Base-by-base conservation (phyloP, 2,888 invertebrate species). In the Arrhopalites spinosus region DNA sequence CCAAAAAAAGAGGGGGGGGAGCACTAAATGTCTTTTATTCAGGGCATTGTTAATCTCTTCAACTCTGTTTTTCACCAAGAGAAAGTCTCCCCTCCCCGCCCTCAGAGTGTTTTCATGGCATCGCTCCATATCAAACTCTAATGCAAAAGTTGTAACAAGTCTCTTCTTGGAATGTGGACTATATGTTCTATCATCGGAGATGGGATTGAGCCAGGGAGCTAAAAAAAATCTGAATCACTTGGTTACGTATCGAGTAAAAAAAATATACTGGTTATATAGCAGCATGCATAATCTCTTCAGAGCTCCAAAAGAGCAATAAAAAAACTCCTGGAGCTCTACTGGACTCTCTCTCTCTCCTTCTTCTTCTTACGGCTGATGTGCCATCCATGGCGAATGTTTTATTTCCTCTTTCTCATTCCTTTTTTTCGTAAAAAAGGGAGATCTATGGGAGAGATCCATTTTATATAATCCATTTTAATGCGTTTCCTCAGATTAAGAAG, bases 21-120 rank as follows among this genome's bases (percentile, higher is more conserved):
- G n/a, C 23, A 25, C 1, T 56, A 56, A 70, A 53, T 56, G 30
- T 27, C 30, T 70, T n/a, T 70, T 56, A 70, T 29, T 53, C 20
- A 36, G 70, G 56, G 56, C 59, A 70, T 25, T 70, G 70, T 30
- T 70, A 70, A 70, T 70, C 70, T 70, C n/a, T 70, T 70, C 2
- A 27, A 30, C 53, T 30, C 36, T 70, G 20, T n/a, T 68, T 56
- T 70, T 29, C 8, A 56, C 56, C 50, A 0, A n/a, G 68, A 47
- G 25, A 17, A n/a, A n/a, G n/a, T n/a, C n/a, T n/a, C n/a, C n/a
- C n/a, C 36, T 70, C 56, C 30, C 29, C 36, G 29, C 56, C 56
- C 59, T 53, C 30, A 5, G 29, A 27, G 27, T 27, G 30, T 29
- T 67, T 69, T 45, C 69, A 50, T 53, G 50, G 30, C 50, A 69